Evolutionary conservation across 2,797 vertebrate genomes (phyloP).

Genomic region (Alectoris magna): DNA sequence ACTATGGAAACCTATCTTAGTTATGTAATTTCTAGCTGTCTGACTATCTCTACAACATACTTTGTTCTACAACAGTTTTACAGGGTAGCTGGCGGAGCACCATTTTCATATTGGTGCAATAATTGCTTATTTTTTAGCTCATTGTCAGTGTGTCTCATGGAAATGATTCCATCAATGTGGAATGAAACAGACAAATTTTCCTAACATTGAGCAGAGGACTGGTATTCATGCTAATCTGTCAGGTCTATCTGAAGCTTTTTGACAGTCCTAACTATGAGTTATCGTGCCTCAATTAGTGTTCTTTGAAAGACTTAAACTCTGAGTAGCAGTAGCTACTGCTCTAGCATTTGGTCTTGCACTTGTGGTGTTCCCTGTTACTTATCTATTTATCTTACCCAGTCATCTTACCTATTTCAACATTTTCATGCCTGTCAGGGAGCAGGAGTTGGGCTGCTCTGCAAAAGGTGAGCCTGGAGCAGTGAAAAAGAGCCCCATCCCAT

Average conservation of each 20-base stretch:
- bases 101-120: not conserved
- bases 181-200: not conserved
- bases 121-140: not conserved
- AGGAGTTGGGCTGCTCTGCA: not conserved
- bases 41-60: not conserved
- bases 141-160: not conserved
- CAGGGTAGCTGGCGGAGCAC: not conserved
- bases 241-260: not conserved
- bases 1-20: not conserved
- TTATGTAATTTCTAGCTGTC: not conserved
- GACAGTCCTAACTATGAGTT: rapidly evolving
- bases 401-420: not conserved
- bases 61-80: not conserved
- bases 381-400: too few relatives aligned
- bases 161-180: not conserved
- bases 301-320: not conserved
- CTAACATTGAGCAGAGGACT: not conserved
- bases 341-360: not conserved
- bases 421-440: not conserved
- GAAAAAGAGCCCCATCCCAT: not conserved
- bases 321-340: not conserved
- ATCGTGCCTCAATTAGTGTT: not conserved
- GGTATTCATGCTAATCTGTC: not conserved
- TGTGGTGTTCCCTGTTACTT: not conserved
- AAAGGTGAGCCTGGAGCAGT: rapidly evolving